Evolutionary conservation across 2,113 vertebrate genomes (phyloP).

Genomic region (Stomatorhinus ivindoensis): DNA sequence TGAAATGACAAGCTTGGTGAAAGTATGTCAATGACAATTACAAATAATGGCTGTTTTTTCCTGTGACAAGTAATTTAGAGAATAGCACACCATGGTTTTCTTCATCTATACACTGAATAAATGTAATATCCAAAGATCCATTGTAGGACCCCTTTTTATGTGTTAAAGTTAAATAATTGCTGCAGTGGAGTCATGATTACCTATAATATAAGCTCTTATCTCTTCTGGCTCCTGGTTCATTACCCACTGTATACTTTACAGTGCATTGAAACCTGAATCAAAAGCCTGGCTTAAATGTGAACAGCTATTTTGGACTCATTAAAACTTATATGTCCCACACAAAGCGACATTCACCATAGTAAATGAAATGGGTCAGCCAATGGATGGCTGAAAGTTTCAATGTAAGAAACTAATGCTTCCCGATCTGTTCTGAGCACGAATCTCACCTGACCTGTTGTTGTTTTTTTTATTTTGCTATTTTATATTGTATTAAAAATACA

Average conservation of each 20-base stretch:
- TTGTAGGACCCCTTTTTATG: slow-evolving; percentile 42
- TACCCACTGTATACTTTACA: slow-evolving; percentile 69
- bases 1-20: slow-evolving; percentile 10
- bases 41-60: slow-evolving; percentile 34
- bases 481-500: background rate
- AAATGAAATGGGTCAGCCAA: slow-evolving; percentile 19
- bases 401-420: background rate
- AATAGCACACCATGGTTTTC: slow-evolving; percentile 2
- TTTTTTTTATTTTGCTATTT: background rate
- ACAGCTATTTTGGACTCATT: slow-evolving; percentile 68
- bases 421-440: background rate
- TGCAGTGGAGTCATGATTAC: slow-evolving; percentile 61
- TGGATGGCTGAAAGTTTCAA: background rate
- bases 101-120: slow-evolving; percentile 21
- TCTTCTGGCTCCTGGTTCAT: slow-evolving; percentile 56
- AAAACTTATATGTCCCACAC: slow-evolving; percentile 57
- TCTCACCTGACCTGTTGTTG: background rate
- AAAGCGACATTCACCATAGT: slow-evolving; percentile 60
- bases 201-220: slow-evolving; percentile 66
- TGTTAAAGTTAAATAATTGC: slow-evolving; percentile 51
- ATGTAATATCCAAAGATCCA: slow-evolving; percentile 43
- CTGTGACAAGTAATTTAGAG: slow-evolving; percentile 28
- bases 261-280: slow-evolving; percentile 63
- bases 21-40: slow-evolving; percentile 28
- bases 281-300: slow-evolving; percentile 62